A percentile compares a stretch with the other conserved stretches of the same genome.
Evolutionary conservation across 2,797 vertebrate genomes (phyloP).

Genomic region (Gymnodraco acuticeps): DNA sequence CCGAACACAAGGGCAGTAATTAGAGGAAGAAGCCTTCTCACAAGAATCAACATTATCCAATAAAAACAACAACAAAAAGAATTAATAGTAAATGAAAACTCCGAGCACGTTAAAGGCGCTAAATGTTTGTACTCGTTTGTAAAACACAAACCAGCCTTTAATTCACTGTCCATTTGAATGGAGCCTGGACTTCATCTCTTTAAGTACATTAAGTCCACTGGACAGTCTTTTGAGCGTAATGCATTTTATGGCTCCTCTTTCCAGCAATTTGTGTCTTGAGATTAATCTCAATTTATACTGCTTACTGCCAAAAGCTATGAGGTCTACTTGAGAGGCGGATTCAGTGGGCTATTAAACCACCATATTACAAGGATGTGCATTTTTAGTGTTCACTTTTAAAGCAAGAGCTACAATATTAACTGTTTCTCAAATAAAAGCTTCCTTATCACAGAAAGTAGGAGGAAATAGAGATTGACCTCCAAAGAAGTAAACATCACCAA

Average conservation of each 20-base stretch:
- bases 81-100: neutral
- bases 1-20: slow-evolving; percentile 59
- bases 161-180: slow-evolving; percentile 27
- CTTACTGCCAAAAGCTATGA: slow-evolving; percentile 55
- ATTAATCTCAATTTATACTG: slow-evolving; percentile 53
- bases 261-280: slow-evolving; percentile 38
- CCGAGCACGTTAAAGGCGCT: neutral
- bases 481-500: neutral
- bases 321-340: slow-evolving; percentile 53
- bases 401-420: slow-evolving; percentile 37
- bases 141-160: slow-evolving; percentile 21
- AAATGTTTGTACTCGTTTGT: slow-evolving; percentile 6
- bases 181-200: slow-evolving; percentile 12
- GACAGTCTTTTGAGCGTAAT: slow-evolving; percentile 26
- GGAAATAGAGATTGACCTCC: neutral
- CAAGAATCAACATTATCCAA: slow-evolving; percentile 13
- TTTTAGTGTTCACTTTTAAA: slow-evolving; percentile 52
- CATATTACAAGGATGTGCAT: slow-evolving; percentile 48
- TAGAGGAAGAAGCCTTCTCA: slow-evolving; percentile 36
- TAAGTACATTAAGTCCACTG: slow-evolving; percentile 23
- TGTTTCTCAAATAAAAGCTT: slow-evolving; percentile 42
- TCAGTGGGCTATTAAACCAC: slow-evolving; percentile 55
- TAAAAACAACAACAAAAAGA: slow-evolving; percentile 25
- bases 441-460: neutral
- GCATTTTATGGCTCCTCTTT: slow-evolving; percentile 49